These are phyloP conservation scores for Syngnathus acus DNA, from an alignment of 2,797 vertebrate species.

Conservation along the genomic window DNA sequence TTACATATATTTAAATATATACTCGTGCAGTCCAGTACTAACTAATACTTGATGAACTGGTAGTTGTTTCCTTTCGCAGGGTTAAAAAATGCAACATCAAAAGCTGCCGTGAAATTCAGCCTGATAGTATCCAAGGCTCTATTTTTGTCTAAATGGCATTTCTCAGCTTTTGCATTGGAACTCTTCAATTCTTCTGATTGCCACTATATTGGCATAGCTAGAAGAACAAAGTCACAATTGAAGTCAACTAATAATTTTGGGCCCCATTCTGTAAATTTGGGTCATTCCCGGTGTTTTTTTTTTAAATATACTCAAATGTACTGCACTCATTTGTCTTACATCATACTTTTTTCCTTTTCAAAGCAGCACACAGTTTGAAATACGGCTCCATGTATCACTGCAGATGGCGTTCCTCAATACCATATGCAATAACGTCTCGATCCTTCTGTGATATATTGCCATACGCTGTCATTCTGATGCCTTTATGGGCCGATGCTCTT, in stretches of 20 bases:
- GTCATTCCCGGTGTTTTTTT: background rate
- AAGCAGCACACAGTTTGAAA: conserved; percentile 16
- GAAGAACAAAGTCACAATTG: too few species aligned
- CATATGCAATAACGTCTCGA: background rate
- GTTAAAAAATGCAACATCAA: too few species aligned
- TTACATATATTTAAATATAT: too few species aligned
- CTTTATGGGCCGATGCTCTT: conserved; percentile 11
- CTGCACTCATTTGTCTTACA: background rate
- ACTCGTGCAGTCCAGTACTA: too few species aligned
- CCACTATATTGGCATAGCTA: background rate
- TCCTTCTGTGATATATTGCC: conserved; percentile 9
- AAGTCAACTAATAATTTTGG: background rate
- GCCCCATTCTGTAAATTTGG: background rate
- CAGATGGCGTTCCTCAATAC: background rate
- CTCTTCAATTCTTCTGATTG: background rate
- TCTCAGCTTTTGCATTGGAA: too few species aligned
- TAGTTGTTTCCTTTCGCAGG: too few species aligned
- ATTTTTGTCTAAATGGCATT: too few species aligned
- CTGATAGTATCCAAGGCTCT: too few species aligned
- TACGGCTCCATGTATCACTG: conserved; percentile 14
- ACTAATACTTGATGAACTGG: too few species aligned
- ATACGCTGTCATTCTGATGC: background rate
- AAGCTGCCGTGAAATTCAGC: too few species aligned
- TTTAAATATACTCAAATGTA: background rate
- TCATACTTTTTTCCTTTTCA: conserved; percentile 5